phyloP scores from a whole-genome alignment of 2,888 invertebrate species.

The Eupithecia tripunctaria region DNA sequence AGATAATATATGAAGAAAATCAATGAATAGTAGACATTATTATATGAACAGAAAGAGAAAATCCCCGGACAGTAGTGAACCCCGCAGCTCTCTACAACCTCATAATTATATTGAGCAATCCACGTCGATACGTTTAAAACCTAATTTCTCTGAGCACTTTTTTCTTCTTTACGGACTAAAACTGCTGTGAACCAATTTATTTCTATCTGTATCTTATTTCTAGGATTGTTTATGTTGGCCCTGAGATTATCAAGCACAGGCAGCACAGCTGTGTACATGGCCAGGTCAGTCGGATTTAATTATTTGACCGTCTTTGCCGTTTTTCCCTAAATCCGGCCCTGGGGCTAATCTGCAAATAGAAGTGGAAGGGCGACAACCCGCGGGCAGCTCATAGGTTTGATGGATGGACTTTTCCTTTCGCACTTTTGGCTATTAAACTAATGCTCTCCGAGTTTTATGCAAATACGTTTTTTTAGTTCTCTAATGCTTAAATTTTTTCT shows the following conservation, averaged over 20 bases:
- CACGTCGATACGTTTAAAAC: too few species aligned
- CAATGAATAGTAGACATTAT: too few species aligned
- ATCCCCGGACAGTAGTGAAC: neutral
- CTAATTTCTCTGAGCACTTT: too few species aligned
- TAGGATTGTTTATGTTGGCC: neutral
- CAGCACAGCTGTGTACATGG: neutral
- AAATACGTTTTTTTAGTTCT: neutral
- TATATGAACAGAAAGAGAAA: neutral
- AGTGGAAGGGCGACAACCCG: constrained; percentile 30
- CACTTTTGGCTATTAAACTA: constrained; percentile 16
- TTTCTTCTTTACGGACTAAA: too few species aligned
- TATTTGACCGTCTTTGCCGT: neutral
- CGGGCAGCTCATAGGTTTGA: constrained; percentile 21
- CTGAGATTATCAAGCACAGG: neutral
- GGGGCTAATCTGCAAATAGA: constrained; percentile 31
- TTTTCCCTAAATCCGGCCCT: constrained; percentile 13
- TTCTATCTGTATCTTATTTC: too few species aligned
- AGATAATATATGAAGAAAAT: too few species aligned
- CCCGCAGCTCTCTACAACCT: neutral
- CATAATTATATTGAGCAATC: too few species aligned
- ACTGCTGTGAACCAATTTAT: too few species aligned
- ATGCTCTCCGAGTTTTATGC: neutral
- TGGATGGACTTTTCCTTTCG: constrained; percentile 22
- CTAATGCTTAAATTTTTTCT: neutral
- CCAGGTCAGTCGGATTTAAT: neutral